phyloP scores from a whole-genome alignment of 2,797 vertebrate genomes.

The Tauraco hartlaubi region DNA sequence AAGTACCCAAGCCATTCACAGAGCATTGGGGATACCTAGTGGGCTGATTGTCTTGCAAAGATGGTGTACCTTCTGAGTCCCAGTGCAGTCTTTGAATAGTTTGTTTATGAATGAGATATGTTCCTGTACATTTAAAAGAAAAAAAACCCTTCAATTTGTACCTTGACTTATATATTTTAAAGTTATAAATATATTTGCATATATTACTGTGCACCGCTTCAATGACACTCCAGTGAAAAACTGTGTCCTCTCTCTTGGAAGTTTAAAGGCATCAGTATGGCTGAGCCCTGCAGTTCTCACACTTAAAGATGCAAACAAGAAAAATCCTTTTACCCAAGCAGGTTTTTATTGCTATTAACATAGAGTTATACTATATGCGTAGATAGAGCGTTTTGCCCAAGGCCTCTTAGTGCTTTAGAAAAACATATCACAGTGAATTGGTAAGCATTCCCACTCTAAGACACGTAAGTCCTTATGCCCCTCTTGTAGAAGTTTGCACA shows the following conservation, averaged over 20 bases:
- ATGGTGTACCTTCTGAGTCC: not conserved
- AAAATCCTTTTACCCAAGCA: not conserved
- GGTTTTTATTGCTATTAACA: not conserved
- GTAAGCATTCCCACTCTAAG: slow-evolving; percentile 25
- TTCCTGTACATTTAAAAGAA: not conserved
- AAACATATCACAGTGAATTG: not conserved
- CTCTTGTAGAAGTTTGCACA: not conserved
- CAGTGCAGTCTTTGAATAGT: not conserved
- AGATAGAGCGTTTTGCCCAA: not conserved
- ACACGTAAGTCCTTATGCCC: slow-evolving; percentile 15
- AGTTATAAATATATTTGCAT: not conserved
- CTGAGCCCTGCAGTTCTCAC: not conserved
- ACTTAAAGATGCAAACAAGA: not conserved
- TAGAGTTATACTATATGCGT: accelerated
- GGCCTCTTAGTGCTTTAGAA: not conserved
- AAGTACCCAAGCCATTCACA: not conserved
- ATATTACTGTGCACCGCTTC: not conserved
- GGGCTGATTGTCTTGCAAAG: not conserved
- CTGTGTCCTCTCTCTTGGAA: not conserved
- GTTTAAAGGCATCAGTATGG: not conserved
- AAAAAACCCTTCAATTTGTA: not conserved
- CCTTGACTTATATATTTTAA: not conserved
- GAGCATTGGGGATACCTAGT: not conserved
- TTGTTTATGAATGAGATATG: not conserved
- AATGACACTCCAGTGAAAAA: not conserved